Evolutionary conservation across 2,888 invertebrate species (phyloP), one percentile per base, ranked within the genome.

Genomic region (Toxonevra muliebris): DNA sequence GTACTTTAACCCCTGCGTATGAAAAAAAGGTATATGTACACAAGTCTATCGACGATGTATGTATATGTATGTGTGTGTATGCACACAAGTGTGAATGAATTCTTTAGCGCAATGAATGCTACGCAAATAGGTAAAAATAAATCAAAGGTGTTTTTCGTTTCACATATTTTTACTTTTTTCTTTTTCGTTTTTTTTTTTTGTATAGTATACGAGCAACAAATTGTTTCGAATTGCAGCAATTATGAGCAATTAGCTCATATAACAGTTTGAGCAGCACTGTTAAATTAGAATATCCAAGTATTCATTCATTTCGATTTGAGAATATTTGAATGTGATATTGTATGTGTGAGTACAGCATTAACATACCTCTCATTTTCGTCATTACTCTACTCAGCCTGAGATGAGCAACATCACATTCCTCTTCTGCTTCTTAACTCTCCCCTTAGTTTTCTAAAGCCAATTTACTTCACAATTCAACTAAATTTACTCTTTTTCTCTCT

Each of bases 1-100:
- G 69, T 69, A 60, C 66, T 61, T 69, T 69, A 66, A 66, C 66
- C 61, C 45, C 66, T 50, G 42, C 41, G 41, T 8, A 48, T 30
- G 17, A 48, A 61, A 1, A 61, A 5, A 42, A 40, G 45, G 15
- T n/a, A 15, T 63, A 10, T 41, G 41, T 15, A 43, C 40, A 58
- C 41, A 17, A 15, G 15, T 12, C 17, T 8, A 8, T 30, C 13
- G 2, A n/a, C 13, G 19, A 45, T 45, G 20, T n/a, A 13, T 7
- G 53, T n/a, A 1, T 7, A 45, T 59, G 19, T 11, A 55, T 50
- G 12, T 42, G 55, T 58, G 50, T 59, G 63, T 5, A 4, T 11
- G 13, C 7, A 45, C 43, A 20, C 8, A 60, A 52, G 45, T 65
- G 64, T 65, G 43, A 65, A 58, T 65, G 64, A 65, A 65, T 54